Percentiles rank a stretch among this genome's conserved stretches.
These are phyloP conservation scores for Polia nebulosa DNA, from an alignment of 2,888 invertebrate genomes.

Conservation along the genomic window DNA sequence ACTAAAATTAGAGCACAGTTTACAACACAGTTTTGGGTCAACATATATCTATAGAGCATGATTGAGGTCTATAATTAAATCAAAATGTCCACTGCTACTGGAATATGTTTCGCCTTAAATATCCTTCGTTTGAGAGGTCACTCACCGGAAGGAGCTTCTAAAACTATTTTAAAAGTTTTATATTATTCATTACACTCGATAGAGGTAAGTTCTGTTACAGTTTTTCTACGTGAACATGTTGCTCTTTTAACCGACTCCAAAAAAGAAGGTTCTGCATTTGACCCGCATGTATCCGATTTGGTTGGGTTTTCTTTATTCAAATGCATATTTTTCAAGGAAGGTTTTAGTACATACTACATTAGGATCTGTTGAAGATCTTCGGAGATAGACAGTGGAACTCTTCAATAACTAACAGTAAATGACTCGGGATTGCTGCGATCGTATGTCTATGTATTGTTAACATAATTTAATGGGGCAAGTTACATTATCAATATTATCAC, in stretches of 20 bases:
- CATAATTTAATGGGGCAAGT: no score
- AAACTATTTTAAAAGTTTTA: slow-evolving; percentile 20
- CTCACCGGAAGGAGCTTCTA: slow-evolving; percentile 3
- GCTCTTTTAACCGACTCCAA: no score
- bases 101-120: slow-evolving; percentile 5
- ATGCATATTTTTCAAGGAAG: not conserved
- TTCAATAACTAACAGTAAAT: no score
- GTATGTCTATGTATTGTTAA: no score
- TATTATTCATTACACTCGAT: slow-evolving; percentile 2
- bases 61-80: not conserved
- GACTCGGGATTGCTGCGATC: no score
- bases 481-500: no score
- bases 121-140: slow-evolving; percentile 10
- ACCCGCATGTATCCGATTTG: no score
- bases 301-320: not conserved
- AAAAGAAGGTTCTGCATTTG: no score
- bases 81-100: slow-evolving; percentile 32
- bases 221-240: not conserved
- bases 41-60: not conserved
- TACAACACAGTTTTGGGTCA: not conserved
- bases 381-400: no score
- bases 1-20: not conserved
- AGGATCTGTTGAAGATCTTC: no score
- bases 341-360: no score
- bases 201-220: slow-evolving; percentile 32